Conservation (phyloP, 2,888 invertebrate genomes). For the Sericinus montela region DNA sequence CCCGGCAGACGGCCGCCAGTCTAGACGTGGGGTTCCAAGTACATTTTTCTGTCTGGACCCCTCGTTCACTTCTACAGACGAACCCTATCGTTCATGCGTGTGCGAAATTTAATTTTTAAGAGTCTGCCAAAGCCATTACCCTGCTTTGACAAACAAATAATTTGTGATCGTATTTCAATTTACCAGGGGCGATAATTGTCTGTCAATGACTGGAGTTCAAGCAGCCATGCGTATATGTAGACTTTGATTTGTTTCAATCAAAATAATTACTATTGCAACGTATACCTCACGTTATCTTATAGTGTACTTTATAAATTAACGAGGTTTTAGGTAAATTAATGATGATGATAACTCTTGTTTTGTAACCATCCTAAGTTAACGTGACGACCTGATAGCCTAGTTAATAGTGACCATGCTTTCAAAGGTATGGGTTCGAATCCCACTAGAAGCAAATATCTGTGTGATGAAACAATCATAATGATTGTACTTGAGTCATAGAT, state of each 20-base stretch:
- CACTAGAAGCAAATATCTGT: too few species aligned
- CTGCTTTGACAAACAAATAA: conserved; percentile 18
- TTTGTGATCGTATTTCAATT: conserved; percentile 19
- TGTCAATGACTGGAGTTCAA: conserved; percentile 2
- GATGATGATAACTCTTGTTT: too few species aligned
- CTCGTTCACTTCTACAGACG: conserved; percentile 40
- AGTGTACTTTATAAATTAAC: background rate
- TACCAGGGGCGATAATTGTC: conserved; percentile 19
- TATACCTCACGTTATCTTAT: too few species aligned
- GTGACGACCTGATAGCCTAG: too few species aligned
- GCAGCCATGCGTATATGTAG: background rate
- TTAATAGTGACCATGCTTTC: too few species aligned
- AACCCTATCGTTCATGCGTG: conserved; percentile 59
- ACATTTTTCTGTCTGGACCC: conserved; percentile 76
- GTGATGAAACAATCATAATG: too few species aligned
- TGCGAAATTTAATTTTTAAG: conserved; percentile 65
- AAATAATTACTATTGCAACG: background rate
- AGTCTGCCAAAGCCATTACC: conserved; percentile 27
- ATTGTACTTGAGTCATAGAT: too few species aligned
- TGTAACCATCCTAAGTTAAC: too few species aligned
- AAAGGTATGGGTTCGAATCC: too few species aligned
- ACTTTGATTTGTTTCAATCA: conserved; percentile 7
- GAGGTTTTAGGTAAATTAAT: too few species aligned
- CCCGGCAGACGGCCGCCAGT: conserved; percentile 56
- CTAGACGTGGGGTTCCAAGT: conserved; percentile 75